Evolutionary conservation across 2,797 vertebrate species (phyloP).

Genomic region (Champsocephalus esox): DNA sequence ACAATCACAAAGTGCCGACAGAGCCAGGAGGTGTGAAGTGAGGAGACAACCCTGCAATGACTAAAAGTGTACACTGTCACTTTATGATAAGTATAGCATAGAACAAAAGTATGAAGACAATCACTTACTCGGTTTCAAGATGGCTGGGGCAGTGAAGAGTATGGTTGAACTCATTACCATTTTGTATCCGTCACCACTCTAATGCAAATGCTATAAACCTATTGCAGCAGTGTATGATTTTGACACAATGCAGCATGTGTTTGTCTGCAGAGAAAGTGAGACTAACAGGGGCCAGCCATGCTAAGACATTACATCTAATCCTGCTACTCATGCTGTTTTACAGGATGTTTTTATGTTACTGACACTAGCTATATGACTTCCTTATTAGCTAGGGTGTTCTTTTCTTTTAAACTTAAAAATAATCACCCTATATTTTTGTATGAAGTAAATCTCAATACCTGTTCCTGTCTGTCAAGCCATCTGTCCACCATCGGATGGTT

Average conservation of each 20-base stretch:
- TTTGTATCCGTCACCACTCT: slow-evolving; percentile 21
- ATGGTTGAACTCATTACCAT: slow-evolving; percentile 6
- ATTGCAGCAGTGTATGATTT: background rate
- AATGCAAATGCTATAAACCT: background rate
- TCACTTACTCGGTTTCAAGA: slow-evolving; percentile 8
- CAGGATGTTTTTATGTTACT: slow-evolving; percentile 13
- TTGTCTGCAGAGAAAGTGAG: slow-evolving; percentile 2
- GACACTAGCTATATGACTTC: background rate
- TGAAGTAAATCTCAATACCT: slow-evolving; percentile 81
- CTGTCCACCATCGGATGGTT: slow-evolving; percentile 98
- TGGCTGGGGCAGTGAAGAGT: slow-evolving; percentile 23
- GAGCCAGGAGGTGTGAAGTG: slow-evolving; percentile 63
- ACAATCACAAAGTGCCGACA: slow-evolving; percentile 64
- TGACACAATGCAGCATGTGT: slow-evolving; percentile 9
- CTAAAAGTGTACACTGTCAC: slow-evolving; percentile 14
- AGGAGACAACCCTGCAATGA: slow-evolving; percentile 50
- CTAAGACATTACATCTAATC: background rate
- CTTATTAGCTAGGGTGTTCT: background rate
- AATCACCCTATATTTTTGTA: background rate
- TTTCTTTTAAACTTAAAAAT: background rate
- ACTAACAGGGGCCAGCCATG: background rate
- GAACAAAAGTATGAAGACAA: slow-evolving; percentile 25
- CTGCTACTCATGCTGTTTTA: background rate
- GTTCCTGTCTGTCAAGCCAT: slow-evolving; percentile 96
- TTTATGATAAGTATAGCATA: slow-evolving; percentile 31